Percentiles rank a stretch among this genome's conserved stretches.
phyloP scores from a whole-genome alignment of 2,113 vertebrate species.

The Phyllostomus hastatus region DNA sequence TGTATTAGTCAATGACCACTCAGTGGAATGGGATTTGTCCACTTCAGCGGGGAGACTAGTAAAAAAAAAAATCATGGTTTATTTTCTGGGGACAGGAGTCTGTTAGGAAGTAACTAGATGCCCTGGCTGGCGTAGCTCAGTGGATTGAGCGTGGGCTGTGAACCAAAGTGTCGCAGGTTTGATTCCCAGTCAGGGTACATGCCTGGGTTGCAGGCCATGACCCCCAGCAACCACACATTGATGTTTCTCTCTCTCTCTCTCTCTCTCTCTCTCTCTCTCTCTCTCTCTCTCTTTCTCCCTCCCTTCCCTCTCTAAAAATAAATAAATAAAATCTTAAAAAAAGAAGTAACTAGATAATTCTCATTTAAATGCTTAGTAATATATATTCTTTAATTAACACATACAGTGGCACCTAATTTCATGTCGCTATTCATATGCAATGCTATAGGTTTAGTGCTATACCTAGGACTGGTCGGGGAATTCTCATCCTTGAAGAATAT shows the following conservation, averaged over 20 bases:
- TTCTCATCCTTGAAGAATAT: slow-evolving; percentile 6
- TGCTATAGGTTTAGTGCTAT: neutral
- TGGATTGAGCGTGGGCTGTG: too few relatives aligned
- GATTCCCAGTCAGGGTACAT: too few relatives aligned
- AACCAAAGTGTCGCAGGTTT: too few relatives aligned
- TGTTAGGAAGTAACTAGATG: neutral
- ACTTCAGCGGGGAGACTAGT: neutral
- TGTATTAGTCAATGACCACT: neutral
- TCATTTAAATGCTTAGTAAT: neutral
- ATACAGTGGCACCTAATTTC: neutral
- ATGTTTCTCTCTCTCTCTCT: too few relatives aligned
- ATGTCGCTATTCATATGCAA: neutral
- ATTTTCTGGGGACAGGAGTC: neutral
- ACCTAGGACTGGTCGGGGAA: neutral
- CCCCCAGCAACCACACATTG: too few relatives aligned
- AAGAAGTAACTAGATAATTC: too few relatives aligned
- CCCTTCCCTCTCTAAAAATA: too few relatives aligned
- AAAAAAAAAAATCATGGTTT: neutral
- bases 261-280: too few relatives aligned
- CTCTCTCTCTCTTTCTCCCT: too few relatives aligned
- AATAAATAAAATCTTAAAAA: too few relatives aligned
- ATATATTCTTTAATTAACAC: neutral
- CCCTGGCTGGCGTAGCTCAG: too few relatives aligned
- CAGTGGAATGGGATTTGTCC: neutral
- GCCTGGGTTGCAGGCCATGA: too few relatives aligned